Evolutionary conservation across 2,113 vertebrate genomes (phyloP).

Genomic region (Nothocercus julius): DNA sequence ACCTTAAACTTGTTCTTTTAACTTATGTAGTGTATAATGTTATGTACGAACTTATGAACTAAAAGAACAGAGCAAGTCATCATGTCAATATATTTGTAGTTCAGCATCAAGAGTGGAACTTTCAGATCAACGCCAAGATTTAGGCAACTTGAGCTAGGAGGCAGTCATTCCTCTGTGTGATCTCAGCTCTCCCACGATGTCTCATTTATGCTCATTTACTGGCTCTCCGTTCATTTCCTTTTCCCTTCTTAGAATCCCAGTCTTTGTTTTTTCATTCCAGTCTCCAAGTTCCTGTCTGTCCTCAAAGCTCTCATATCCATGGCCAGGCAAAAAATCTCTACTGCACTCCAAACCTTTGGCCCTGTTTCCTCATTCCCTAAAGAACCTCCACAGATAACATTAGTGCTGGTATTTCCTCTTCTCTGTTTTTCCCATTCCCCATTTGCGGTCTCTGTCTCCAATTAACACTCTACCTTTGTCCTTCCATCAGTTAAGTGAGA

Average conservation of each 20-base stretch:
- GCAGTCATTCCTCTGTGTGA: not conserved
- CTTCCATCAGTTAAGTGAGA: not conserved
- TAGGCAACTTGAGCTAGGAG: rapidly evolving
- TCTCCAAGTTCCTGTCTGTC: too few relatives aligned
- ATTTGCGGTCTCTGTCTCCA: not conserved
- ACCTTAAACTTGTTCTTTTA: not conserved
- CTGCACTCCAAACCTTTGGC: not conserved
- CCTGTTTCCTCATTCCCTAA: not conserved
- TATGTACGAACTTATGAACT: not conserved
- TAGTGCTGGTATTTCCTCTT: not conserved
- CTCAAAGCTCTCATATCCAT: not conserved
- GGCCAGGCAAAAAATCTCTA: not conserved
- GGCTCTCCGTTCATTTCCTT: not conserved
- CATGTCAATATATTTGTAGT: not conserved
- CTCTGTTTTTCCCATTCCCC: not conserved
- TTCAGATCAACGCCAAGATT: not conserved
- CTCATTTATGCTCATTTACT: not conserved
- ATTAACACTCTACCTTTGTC: not conserved
- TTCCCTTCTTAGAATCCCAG: not conserved
- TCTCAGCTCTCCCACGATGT: not conserved
- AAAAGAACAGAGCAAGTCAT: not conserved
- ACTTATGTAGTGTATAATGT: not conserved
- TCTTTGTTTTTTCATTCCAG: not conserved
- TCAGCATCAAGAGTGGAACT: not conserved
- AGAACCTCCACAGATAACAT: not conserved